Conservation (phyloP, 2,797 vertebrate genomes). For the Siniperca scherzeri region DNA sequence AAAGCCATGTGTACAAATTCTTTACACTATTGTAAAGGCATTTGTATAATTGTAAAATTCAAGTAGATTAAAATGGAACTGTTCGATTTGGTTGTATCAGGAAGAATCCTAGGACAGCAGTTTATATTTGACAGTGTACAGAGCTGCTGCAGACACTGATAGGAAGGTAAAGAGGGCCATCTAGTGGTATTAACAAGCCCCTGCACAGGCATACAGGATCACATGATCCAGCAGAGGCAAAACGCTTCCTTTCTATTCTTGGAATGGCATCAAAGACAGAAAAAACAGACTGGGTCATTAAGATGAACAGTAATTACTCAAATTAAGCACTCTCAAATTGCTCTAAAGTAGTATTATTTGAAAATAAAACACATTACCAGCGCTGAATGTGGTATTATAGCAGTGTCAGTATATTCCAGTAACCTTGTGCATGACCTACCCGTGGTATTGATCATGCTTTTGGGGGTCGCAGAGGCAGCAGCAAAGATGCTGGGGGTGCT, state of each 20-base stretch:
- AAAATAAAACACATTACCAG: constrained; percentile 2
- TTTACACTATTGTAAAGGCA: not conserved
- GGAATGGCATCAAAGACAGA: constrained; percentile 36
- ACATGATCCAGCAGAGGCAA: constrained; percentile 21
- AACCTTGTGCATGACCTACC: constrained; percentile 58
- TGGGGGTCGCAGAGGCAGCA: constrained; percentile 92
- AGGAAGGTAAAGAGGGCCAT: constrained; percentile 77
- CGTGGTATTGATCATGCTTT: constrained; percentile 99
- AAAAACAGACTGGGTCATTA: constrained; percentile 31
- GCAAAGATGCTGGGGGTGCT: constrained; percentile 95
- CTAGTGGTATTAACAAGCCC: constrained; percentile 72
- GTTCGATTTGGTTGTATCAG: not conserved
- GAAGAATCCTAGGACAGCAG: constrained; percentile 19
- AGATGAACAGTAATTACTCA: constrained; percentile 41
- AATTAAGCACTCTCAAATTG: constrained; percentile 39
- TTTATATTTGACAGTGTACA: constrained; percentile 5
- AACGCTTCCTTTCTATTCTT: constrained; percentile 45
- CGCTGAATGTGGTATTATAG: not conserved
- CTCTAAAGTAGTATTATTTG: constrained; percentile 18
- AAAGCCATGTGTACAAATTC: not conserved
- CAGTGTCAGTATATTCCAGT: not conserved
- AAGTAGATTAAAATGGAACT: constrained; percentile 4
- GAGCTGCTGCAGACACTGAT: not conserved
- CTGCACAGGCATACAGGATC: constrained; percentile 36
- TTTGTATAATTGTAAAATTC: constrained; percentile 8